phyloP scores from a whole-genome alignment of 2,113 vertebrate species.

The Brienomyrus brachyistius region DNA sequence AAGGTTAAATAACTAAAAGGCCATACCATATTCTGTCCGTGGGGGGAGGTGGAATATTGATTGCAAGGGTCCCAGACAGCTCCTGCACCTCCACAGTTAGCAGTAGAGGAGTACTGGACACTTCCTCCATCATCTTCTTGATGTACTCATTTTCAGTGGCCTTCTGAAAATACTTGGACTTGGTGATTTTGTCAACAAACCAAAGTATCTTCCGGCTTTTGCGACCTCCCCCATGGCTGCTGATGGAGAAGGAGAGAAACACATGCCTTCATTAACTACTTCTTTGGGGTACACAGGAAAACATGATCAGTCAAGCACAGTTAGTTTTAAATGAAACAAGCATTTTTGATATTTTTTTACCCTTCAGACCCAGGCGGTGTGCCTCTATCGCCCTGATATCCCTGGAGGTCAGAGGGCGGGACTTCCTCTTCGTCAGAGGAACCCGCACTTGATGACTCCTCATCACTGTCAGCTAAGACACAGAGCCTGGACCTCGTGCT shows the following conservation, averaged over 20 bases:
- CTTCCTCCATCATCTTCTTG: constrained; percentile 83
- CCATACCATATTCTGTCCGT: constrained; percentile 75
- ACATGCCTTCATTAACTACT: background rate
- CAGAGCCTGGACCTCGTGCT: constrained; percentile 52
- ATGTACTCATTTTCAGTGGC: constrained; percentile 82
- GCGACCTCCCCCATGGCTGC: constrained; percentile 47
- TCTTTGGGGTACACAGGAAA: background rate
- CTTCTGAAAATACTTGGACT: constrained; percentile 83
- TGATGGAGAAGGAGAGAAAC: background rate
- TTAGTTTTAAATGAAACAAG: background rate
- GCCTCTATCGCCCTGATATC: constrained; percentile 54
- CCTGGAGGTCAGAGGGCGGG: constrained; percentile 47
- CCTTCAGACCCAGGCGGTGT: constrained; percentile 48
- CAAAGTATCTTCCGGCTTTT: constrained; percentile 75
- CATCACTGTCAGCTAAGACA: constrained; percentile 76
- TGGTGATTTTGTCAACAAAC: constrained; percentile 81
- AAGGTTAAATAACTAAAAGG: background rate
- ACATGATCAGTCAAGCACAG: background rate
- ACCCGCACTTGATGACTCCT: constrained; percentile 76
- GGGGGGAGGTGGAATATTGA: constrained; percentile 77
- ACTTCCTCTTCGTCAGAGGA: constrained; percentile 77
- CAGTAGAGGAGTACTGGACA: constrained; percentile 79
- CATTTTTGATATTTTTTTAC: constrained; percentile 43
- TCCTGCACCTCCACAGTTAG: constrained; percentile 79
- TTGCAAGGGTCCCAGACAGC: constrained; percentile 65